Evolutionary conservation across 1,140 invertebrate genomes (phyloP).

Genomic region (Drosophila busckii): DNA sequence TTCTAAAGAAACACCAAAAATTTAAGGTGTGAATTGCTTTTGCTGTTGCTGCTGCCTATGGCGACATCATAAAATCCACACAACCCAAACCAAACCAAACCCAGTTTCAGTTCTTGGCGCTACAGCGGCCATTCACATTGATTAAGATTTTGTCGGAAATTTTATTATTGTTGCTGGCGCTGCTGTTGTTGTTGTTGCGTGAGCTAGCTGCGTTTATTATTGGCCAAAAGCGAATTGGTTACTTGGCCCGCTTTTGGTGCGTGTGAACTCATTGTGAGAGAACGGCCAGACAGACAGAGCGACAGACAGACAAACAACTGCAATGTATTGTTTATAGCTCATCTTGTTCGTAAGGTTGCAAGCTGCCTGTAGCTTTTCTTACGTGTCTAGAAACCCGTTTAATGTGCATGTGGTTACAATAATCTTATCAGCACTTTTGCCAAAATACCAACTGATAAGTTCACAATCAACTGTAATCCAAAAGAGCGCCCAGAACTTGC

Average conservation of each 20-base stretch:
- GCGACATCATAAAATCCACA: neutral
- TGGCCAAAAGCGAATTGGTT: conserved; percentile 55
- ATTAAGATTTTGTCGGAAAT: conserved; percentile 5
- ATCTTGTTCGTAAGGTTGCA: conserved; percentile 14
- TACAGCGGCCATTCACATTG: conserved; percentile 18
- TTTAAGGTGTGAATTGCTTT: conserved; percentile 36
- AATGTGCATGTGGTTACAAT: neutral
- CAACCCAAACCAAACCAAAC: conserved; percentile 12
- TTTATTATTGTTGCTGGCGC: neutral
- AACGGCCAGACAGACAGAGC: too few species aligned
- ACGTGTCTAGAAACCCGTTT: conserved; percentile 19
- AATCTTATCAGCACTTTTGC: conserved; percentile 9
- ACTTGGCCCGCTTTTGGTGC: conserved; percentile 17
- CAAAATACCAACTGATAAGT: conserved; percentile 1
- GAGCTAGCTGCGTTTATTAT: conserved; percentile 58
- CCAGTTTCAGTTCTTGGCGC: too few species aligned
- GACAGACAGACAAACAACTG: conserved; percentile 24
- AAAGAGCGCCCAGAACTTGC: too few species aligned
- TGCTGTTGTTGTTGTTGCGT: conserved; percentile 37
- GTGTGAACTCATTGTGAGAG: conserved; percentile 54
- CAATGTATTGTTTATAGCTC: conserved; percentile 14
- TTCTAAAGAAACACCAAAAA: conserved; percentile 12
- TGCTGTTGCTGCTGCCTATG: too few species aligned
- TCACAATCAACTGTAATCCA: conserved; percentile 40
- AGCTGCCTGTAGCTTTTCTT: conserved; percentile 2